These are phyloP conservation scores for Uropsilus gracilis DNA, from an alignment of 2,113 vertebrate genomes.

Conservation along the genomic window DNA sequence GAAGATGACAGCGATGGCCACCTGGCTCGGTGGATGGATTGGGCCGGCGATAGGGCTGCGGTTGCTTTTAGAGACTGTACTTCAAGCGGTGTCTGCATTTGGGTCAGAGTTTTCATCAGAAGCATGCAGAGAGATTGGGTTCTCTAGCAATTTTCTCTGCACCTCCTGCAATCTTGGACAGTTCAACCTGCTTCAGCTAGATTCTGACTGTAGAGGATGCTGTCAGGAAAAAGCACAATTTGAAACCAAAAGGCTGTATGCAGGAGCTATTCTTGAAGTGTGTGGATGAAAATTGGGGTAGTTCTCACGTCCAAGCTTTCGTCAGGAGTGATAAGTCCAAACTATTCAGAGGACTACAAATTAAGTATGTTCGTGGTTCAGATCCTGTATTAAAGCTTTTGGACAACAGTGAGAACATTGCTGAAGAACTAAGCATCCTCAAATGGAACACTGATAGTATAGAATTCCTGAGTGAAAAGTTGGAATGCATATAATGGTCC, in stretches of 20 bases:
- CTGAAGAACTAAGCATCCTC: slow-evolving; percentile 98
- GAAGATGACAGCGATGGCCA: too few relatives aligned
- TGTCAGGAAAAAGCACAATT: slow-evolving; percentile 97
- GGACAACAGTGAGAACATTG: slow-evolving; percentile 98
- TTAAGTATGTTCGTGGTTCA: slow-evolving; percentile 99
- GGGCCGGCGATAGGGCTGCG: too few relatives aligned
- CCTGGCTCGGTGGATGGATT: too few relatives aligned
- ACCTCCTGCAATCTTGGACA: slow-evolving; percentile 96
- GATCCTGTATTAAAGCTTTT: slow-evolving; percentile 99
- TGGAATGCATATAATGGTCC: slow-evolving; percentile 91
- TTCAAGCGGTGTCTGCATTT: slow-evolving; percentile 89
- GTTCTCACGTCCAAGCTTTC: too few relatives aligned
- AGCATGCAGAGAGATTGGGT: slow-evolving; percentile 95
- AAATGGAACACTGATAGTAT: slow-evolving; percentile 99
- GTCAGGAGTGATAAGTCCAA: too few relatives aligned
- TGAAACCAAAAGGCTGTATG: slow-evolving; percentile 95
- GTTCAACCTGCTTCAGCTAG: slow-evolving; percentile 92
- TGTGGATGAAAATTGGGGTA: too few relatives aligned
- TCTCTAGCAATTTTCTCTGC: slow-evolving; percentile 98
- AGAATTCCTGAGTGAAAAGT: slow-evolving; percentile 97
- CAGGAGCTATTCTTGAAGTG: too few relatives aligned
- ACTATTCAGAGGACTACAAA: too few relatives aligned
- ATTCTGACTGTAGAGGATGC: slow-evolving; percentile 93
- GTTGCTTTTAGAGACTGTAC: too few relatives aligned
- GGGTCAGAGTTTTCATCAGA: slow-evolving; percentile 94